phyloP scores from a whole-genome alignment of 2,797 vertebrate species.

The Danio jaintianensis region DNA sequence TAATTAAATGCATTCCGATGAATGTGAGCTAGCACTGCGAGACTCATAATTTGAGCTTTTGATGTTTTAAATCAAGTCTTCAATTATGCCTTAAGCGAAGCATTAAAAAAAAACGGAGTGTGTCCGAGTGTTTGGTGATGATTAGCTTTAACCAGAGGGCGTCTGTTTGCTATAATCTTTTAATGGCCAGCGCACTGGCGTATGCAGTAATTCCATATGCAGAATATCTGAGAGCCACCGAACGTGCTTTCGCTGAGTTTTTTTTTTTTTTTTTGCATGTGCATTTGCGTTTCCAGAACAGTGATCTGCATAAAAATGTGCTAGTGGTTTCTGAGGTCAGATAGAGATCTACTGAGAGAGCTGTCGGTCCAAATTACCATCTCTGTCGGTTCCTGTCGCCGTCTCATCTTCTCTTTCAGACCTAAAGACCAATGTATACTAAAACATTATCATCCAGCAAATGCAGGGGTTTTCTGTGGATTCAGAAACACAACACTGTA shows the following conservation, averaged over 20 bases:
- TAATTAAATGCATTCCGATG: slow-evolving; percentile 13
- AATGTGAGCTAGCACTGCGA: not conserved
- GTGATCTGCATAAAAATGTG: slow-evolving; percentile 25
- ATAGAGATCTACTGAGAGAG: slow-evolving; percentile 20
- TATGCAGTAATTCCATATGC: slow-evolving; percentile 10
- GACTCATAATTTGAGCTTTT: slow-evolving; percentile 3
- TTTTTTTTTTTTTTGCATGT: not conserved
- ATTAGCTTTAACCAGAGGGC: slow-evolving; percentile 39
- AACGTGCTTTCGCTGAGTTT: not conserved
- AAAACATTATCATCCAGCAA: too few species aligned
- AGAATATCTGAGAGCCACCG: not conserved
- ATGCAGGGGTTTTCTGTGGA: too few species aligned
- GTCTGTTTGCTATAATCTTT: slow-evolving; percentile 32
- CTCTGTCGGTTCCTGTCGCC: slow-evolving; percentile 4
- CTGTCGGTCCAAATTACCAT: slow-evolving; percentile 30
- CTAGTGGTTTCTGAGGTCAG: slow-evolving; percentile 1
- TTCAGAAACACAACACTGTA: too few species aligned
- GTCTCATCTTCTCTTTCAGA: slow-evolving; percentile 16
- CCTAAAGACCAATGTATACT: not conserved
- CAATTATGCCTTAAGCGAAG: slow-evolving; percentile 19
- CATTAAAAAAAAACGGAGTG: not conserved
- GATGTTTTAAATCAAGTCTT: not conserved
- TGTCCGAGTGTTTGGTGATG: slow-evolving; percentile 23
- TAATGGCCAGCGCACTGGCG: slow-evolving; percentile 14
- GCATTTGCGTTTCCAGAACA: slow-evolving; percentile 13